A percentile compares a stretch with the other conserved stretches of the same genome.
These are phyloP conservation scores for Lepus townsendii DNA, from an alignment of 2,797 vertebrate species.

Conservation along the genomic window DNA sequence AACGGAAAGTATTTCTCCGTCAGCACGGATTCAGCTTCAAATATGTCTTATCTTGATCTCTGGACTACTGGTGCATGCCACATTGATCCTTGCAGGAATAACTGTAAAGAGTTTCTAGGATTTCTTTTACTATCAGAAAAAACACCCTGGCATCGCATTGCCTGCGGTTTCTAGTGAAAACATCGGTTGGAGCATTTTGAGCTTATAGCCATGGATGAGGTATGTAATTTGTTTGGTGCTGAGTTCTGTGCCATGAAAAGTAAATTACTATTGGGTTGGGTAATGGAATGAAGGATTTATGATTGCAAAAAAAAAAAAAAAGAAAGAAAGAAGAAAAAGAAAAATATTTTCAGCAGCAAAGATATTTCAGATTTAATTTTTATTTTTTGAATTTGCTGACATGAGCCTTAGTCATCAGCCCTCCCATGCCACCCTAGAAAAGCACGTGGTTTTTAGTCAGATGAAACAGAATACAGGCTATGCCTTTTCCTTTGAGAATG, in stretches of 20 bases:
- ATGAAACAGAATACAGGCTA: slow-evolving; percentile 22
- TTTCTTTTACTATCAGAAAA: slow-evolving; percentile 74
- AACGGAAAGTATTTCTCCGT: slow-evolving; percentile 82
- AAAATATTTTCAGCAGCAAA: slow-evolving; percentile 53
- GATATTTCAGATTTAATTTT: slow-evolving; percentile 68
- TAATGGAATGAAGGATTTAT: background rate
- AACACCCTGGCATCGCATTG: slow-evolving; percentile 35
- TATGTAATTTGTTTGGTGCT: background rate
- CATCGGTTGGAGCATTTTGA: background rate
- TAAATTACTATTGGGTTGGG: background rate
- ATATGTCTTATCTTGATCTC: slow-evolving; percentile 77
- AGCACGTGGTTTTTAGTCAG: background rate
- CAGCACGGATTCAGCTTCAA: slow-evolving; percentile 80
- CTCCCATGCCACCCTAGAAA: slow-evolving; percentile 4
- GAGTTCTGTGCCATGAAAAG: slow-evolving; percentile 52
- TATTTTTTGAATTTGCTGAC: background rate
- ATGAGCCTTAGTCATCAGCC: background rate
- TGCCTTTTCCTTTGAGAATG: slow-evolving; percentile 44
- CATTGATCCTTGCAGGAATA: slow-evolving; percentile 81
- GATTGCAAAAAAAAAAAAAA: background rate
- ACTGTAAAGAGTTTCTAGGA: slow-evolving; percentile 68
- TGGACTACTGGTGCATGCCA: slow-evolving; percentile 70
- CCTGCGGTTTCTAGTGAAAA: slow-evolving; percentile 56
- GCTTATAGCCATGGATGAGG: slow-evolving; percentile 1
- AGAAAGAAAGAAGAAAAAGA: background rate